These are phyloP conservation scores for Dicrostonyx torquatus DNA, from an alignment of 2,797 vertebrate species.

Conservation along the genomic window DNA sequence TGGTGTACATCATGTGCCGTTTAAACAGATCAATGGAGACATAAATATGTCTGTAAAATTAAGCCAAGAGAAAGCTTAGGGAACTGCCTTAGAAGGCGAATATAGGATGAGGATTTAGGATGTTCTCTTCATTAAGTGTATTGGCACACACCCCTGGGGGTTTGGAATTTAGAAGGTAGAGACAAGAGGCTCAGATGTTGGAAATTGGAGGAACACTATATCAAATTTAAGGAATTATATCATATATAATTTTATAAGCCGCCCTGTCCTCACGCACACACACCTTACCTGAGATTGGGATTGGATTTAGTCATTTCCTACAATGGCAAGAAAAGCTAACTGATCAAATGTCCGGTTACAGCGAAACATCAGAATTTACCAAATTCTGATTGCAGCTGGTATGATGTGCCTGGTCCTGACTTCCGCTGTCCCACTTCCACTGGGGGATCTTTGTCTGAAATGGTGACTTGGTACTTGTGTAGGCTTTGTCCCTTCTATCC, in stretches of 20 bases:
- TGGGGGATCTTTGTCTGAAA: slow-evolving; percentile 91
- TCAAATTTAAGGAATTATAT: background rate
- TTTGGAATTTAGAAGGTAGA: background rate
- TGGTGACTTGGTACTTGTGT: slow-evolving; percentile 85
- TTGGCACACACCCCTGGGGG: too few relatives aligned
- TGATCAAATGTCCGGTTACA: slow-evolving; percentile 74
- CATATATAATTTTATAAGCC: background rate
- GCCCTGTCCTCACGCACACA: background rate
- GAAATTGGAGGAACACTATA: background rate
- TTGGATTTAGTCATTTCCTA: slow-evolving; percentile 85
- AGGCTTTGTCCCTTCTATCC: slow-evolving; percentile 90
- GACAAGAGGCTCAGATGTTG: background rate
- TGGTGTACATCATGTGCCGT: slow-evolving; percentile 74
- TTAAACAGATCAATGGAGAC: slow-evolving; percentile 77
- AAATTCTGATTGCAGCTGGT: slow-evolving; percentile 83
- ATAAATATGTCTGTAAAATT: slow-evolving; percentile 66
- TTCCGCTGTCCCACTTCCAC: slow-evolving; percentile 76
- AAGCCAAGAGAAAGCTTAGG: background rate
- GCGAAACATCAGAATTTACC: slow-evolving; percentile 93
- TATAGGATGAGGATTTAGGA: background rate
- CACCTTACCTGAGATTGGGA: slow-evolving; percentile 14
- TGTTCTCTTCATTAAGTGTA: background rate
- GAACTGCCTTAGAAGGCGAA: background rate
- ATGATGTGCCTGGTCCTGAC: slow-evolving; percentile 83
- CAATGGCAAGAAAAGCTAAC: slow-evolving; percentile 93